A percentile compares a stretch with the other conserved stretches of the same genome.
These are phyloP conservation scores for Leistus spinibarbis DNA, from an alignment of 2,888 invertebrate species.

Conservation along the genomic window DNA sequence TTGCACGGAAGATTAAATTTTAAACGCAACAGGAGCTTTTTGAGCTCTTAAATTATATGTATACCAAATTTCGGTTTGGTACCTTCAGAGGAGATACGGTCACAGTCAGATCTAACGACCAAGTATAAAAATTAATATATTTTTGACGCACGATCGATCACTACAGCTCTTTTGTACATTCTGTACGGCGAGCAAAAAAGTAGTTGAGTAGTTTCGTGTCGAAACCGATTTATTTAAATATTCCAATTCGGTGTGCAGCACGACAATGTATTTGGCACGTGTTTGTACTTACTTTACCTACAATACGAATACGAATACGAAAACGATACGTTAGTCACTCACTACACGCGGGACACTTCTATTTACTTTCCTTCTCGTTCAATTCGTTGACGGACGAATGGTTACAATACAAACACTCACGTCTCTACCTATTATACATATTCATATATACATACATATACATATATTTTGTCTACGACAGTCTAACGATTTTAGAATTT, in stretches of 20 bases:
- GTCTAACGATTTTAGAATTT: slow-evolving; percentile 31
- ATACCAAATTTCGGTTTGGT: too few species aligned
- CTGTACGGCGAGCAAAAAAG: not conserved
- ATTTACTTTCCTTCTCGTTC: slow-evolving; percentile 34
- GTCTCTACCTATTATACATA: not conserved
- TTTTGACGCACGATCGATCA: too few species aligned
- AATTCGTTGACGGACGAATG: slow-evolving; percentile 20
- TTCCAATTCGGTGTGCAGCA: not conserved
- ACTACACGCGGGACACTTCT: not conserved
- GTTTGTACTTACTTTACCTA: not conserved
- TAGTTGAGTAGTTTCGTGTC: not conserved
- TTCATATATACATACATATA: not conserved
- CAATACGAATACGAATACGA: not conserved
- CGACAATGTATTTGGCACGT: not conserved
- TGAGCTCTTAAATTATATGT: too few species aligned
- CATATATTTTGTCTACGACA: not conserved
- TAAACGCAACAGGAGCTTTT: too few species aligned
- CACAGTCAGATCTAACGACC: too few species aligned
- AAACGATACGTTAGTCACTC: not conserved
- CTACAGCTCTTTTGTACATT: too few species aligned
- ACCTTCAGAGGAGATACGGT: too few species aligned
- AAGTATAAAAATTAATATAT: too few species aligned
- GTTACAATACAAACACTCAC: not conserved
- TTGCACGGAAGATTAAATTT: too few species aligned
- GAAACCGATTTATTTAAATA: not conserved